Evolutionary conservation across 1,140 invertebrate genomes (phyloP), one percentile per base, ranked within the genome.

Genomic region (Akabosia matsudoensis): DNA sequence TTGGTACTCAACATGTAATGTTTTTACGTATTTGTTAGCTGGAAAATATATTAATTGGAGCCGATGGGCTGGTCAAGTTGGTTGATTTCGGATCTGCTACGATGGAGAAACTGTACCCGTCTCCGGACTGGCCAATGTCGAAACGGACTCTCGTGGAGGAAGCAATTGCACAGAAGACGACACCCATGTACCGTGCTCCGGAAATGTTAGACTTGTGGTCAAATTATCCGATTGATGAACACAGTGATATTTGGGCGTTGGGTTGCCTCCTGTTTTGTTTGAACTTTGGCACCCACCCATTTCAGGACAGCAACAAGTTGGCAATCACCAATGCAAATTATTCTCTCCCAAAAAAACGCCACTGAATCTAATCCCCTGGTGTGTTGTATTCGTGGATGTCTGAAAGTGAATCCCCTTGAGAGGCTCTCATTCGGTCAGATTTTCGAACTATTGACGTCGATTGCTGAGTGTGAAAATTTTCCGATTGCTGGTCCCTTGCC

Each of bases 21-120:
- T 45, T 1, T 45, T 73, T 24, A 64, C 28, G 71, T 45, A 74
- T 64, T 70, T 78, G 82, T 64, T 81, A 89, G 87, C 86, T 91
- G 74, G 90, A 90, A 84, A 95, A 93, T 84, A 84, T 92, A 56
- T 85, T 97, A 13, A 88, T 98, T 33, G 91, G 91, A 79, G 84
- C 85, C 76, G 89, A 93, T 82, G 94, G 95, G 78, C 88, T 89
- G 79, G 90, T 99, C 45, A 99, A 99, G 86, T 85, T 99, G 67
- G 99, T 98, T 87, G 98, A 99, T 87, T 99, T 99, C 90, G 98
- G 98, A 0, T 98, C 96, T 82, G 92, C 96, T 0, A 97, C 95
- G 31, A 92, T 90, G 24, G 91, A 95, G 83, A 87, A 92, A 34
- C 93, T 92, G 84, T 83, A 89, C 71, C 95, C 96, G 26, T 93